These are phyloP conservation scores for Rhingia rostrata DNA, from an alignment of 2,888 invertebrate species.

Conservation along the genomic window DNA sequence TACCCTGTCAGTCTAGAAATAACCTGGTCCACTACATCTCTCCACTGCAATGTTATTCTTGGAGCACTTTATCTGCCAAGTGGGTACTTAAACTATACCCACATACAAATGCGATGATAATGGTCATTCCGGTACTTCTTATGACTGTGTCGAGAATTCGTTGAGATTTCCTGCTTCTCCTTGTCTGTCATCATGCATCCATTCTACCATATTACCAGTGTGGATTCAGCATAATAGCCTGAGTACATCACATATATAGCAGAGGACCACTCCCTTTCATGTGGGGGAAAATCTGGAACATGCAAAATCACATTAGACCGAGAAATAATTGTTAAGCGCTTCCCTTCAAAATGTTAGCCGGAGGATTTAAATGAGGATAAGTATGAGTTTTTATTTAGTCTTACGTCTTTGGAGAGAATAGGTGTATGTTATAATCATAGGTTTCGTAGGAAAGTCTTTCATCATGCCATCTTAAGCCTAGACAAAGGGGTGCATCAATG, in stretches of 20 bases:
- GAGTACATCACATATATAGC: background rate
- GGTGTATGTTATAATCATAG: slow-evolving; percentile 18
- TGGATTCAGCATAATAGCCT: slow-evolving; percentile 16
- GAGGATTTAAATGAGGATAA: background rate
- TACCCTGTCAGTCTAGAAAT: slow-evolving; percentile 37
- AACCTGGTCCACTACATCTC: slow-evolving; percentile 21
- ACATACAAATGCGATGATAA: slow-evolving; percentile 46
- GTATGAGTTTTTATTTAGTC: slow-evolving; percentile 18
- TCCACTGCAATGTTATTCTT: slow-evolving; percentile 8
- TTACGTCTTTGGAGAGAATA: background rate
- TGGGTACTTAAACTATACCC: slow-evolving; percentile 27
- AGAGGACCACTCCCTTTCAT: slow-evolving; percentile 31
- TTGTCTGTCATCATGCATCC: slow-evolving; percentile 45
- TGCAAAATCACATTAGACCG: slow-evolving; percentile 29
- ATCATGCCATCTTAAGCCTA: background rate
- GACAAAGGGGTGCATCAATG: background rate
- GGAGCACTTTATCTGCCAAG: slow-evolving; percentile 3
- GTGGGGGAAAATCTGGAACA: slow-evolving; percentile 8
- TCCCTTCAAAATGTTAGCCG: slow-evolving; percentile 37
- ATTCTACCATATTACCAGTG: slow-evolving; percentile 27
- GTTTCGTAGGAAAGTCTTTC: slow-evolving; percentile 35
- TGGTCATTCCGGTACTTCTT: slow-evolving; percentile 38
- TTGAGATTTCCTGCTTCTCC: slow-evolving; percentile 49
- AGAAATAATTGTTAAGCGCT: slow-evolving; percentile 45
- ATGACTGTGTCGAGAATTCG: slow-evolving; percentile 34